Conservation (phyloP, 2,888 invertebrate genomes). For the Dermolepida albohirtum region DNA sequence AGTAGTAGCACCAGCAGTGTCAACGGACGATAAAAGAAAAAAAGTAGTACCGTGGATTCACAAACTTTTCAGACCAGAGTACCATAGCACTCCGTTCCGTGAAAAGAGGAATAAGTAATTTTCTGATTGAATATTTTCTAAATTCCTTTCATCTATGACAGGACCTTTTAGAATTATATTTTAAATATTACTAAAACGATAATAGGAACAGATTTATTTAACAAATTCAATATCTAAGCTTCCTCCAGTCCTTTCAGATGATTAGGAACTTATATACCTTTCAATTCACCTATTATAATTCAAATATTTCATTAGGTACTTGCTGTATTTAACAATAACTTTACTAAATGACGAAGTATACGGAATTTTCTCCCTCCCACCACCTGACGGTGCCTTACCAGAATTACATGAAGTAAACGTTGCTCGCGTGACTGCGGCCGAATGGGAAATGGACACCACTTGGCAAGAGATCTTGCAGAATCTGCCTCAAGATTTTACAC, state of each 20-base stretch:
- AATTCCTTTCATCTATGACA: too few species aligned
- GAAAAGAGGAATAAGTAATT: conserved; percentile 66
- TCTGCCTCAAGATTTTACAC: conserved; percentile 61
- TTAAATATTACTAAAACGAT: too few species aligned
- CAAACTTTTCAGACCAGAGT: conserved; percentile 67
- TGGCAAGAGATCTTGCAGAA: conserved; percentile 64
- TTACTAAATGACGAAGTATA: conserved; percentile 64
- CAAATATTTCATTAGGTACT: conserved; percentile 55
- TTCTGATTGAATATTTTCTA: background rate
- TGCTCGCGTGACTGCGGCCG: conserved; percentile 57
- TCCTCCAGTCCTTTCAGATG: too few species aligned
- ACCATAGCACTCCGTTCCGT: conserved; percentile 64
- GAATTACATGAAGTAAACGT: conserved; percentile 59
- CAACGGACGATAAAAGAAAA: conserved; percentile 59
- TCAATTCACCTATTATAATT: too few species aligned
- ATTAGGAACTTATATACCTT: too few species aligned
- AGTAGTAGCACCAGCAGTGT: conserved; percentile 63
- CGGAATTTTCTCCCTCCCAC: conserved; percentile 60
- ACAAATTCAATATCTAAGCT: too few species aligned
- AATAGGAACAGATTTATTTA: too few species aligned
- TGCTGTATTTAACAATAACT: conserved; percentile 62
- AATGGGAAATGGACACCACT: conserved; percentile 65
- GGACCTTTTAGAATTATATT: too few species aligned
- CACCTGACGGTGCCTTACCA: conserved; percentile 61
- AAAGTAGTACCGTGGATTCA: conserved; percentile 64